Percentiles rank a stretch among this genome's conserved stretches.
phyloP scores from a whole-genome alignment of 1,140 invertebrate species.

The Atta colombica region DNA sequence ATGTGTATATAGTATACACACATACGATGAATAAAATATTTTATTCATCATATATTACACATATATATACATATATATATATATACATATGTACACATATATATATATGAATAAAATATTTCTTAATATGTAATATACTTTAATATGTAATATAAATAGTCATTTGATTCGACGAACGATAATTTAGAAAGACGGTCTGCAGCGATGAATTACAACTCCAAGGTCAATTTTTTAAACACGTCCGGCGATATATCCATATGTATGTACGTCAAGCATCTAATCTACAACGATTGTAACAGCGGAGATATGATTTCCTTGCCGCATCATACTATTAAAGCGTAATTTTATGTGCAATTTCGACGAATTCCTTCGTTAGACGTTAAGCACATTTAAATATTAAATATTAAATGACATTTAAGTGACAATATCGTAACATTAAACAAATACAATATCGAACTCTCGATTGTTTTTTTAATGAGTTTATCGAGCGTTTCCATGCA shows the following conservation, averaged over 20 bases:
- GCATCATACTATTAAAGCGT: background rate
- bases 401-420: background rate
- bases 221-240: slow-evolving; percentile 7
- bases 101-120: too few relatives aligned
- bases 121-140: background rate
- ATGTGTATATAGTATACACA: too few relatives aligned
- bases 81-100: too few relatives aligned
- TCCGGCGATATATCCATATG: background rate
- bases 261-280: background rate
- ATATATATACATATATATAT: too few relatives aligned
- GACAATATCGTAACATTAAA: background rate
- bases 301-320: background rate
- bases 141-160: background rate
- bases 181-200: too few relatives aligned
- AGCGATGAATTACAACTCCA: background rate
- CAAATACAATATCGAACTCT: background rate
- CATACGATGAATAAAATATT: too few relatives aligned
- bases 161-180: background rate
- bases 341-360: background rate
- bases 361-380: background rate
- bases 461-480: background rate
- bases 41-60: too few relatives aligned
- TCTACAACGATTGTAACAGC: background rate
- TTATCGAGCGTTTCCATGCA: background rate
- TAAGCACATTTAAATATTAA: background rate